Conservation (phyloP, 2,888 invertebrate genomes). For the Spodoptera picta region DNA sequence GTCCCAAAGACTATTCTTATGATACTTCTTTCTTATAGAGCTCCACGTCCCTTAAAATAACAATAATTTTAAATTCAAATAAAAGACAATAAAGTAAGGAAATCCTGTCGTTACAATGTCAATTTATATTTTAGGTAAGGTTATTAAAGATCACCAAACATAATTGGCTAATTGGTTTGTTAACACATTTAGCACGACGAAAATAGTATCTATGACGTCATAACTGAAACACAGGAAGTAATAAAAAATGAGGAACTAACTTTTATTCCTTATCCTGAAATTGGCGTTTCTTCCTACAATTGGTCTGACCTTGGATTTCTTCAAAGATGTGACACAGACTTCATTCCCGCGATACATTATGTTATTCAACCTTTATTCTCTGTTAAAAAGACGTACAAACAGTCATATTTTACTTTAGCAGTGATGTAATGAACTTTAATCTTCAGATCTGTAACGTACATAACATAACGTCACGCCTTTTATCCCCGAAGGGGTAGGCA, state of each 20-base stretch:
- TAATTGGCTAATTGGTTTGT: conserved; percentile 44
- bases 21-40: too few relatives aligned
- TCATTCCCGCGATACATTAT: conserved; percentile 40
- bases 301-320: conserved; percentile 68
- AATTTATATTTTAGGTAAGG: background rate
- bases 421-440: conserved; percentile 51
- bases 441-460: conserved; percentile 9
- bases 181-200: conserved; percentile 32
- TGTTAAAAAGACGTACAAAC: conserved; percentile 42
- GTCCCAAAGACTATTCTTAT: too few relatives aligned
- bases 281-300: conserved; percentile 56
- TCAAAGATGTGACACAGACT: conserved; percentile 47
- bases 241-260: conserved; percentile 33
- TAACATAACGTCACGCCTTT: too few relatives aligned
- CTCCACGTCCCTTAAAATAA: too few relatives aligned
- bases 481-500: too few relatives aligned
- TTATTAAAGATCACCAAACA: conserved; percentile 8
- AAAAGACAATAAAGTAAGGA: too few relatives aligned
- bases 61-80: too few relatives aligned
- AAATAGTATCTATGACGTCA: conserved; percentile 41
- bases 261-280: conserved; percentile 35
- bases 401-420: conserved; percentile 42
- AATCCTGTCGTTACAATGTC: too few relatives aligned
- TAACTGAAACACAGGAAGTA: conserved; percentile 33
- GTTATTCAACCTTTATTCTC: conserved; percentile 45